Percentiles rank a stretch among this genome's conserved stretches.
Conservation (phyloP, 2,113 vertebrate genomes). For the Syrmaticus mikado region DNA sequence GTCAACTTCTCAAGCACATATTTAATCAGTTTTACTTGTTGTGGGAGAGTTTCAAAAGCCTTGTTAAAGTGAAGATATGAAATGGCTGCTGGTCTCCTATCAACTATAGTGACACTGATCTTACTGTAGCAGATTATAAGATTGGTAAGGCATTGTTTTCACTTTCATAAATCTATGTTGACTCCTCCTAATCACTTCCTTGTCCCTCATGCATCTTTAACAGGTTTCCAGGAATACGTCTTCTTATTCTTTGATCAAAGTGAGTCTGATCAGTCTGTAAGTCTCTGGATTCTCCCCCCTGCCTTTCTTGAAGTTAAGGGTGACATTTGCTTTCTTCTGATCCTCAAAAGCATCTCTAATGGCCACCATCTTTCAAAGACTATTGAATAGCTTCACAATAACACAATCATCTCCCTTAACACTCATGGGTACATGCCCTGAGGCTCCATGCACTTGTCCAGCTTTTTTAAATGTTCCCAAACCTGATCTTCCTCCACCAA, state of each 20-base stretch:
- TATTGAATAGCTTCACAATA: not conserved
- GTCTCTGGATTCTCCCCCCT: too few species aligned
- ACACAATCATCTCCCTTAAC: not conserved
- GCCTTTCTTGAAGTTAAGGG: too few species aligned
- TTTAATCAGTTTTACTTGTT: too few species aligned
- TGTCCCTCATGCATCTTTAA: not conserved
- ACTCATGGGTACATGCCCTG: not conserved
- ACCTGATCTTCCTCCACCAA: not conserved
- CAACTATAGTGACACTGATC: too few species aligned
- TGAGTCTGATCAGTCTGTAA: not conserved
- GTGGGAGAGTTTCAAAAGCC: too few species aligned
- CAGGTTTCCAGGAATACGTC: not conserved
- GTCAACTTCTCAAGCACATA: too few species aligned
- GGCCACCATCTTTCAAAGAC: not conserved
- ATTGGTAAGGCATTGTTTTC: not conserved
- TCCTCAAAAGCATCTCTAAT: not conserved
- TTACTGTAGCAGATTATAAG: too few species aligned
- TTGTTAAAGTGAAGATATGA: too few species aligned
- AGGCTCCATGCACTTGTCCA: not conserved
- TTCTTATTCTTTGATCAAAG: not conserved
- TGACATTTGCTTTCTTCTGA: not conserved
- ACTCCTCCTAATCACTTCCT: not conserved
- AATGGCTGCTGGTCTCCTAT: too few species aligned
- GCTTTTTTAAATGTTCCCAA: not conserved
- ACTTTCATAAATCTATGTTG: not conserved